Base-by-base conservation (phyloP, 1,140 invertebrate species). In the Dendroctonus valens region DNA sequence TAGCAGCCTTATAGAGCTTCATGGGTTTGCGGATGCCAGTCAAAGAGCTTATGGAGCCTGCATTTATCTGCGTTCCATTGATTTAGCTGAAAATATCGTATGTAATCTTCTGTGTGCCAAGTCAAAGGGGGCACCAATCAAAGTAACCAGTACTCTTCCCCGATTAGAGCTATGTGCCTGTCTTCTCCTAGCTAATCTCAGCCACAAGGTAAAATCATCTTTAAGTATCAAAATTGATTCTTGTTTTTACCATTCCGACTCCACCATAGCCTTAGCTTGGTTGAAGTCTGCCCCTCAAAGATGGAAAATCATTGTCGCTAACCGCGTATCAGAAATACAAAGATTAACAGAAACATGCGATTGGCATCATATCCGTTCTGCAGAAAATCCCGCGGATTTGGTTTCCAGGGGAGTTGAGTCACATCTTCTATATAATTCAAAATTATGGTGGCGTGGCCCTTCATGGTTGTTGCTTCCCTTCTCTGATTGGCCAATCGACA, bases 121-220 rank as follows among this genome's bases (percentile, higher is more conserved):
- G 37, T 11, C 52, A 6, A 14, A 42, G 48, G 50, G 55, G 7
- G 51, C 62, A 15, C 62, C 62, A n/a, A 9, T 57, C 8, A 64
- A 64, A n/a, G 7, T 26, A 26, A 7, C 46, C n/a, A n/a, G n/a
- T n/a, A 41, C 62, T n/a, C 44, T 73, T 26, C 62, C 62, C 5
- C 5, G 49, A 39, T 41, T 83, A 38, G 82, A 83, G 73, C 68
- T 83, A 1, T 78, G 73, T 46, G 81, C 69, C 14, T 78, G 80
- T 41, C 55, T 63, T 48, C 48, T 53, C 4, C 6, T 38, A 6
- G 8, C 8, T n/a, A 53, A 50, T 6, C 12, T 50, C 7, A 8
- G 7, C 7, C 8, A 14, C 6, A 14, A 8, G 12, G 49, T 50
- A 14, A 6, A 8, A 8, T 7, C 7, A 6, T 50, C 49, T 8